Conservation (phyloP, 2,888 invertebrate species). For the Agrilus cyanescens region DNA sequence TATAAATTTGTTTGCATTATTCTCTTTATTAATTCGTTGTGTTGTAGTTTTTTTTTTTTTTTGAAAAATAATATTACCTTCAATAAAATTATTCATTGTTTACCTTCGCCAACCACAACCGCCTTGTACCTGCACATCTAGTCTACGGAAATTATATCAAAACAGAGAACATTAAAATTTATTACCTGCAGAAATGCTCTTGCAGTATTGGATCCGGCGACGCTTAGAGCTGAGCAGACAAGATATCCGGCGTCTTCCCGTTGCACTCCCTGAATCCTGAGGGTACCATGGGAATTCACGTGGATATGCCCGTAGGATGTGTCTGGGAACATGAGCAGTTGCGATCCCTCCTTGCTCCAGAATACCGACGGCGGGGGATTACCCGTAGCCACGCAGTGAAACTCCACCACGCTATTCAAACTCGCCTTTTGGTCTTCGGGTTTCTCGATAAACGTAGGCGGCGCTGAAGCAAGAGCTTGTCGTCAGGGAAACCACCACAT, state of each 20-base stretch:
- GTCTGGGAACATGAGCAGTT: conserved; percentile 72
- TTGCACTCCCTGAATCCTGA: conserved; percentile 55
- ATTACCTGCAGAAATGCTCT: conserved; percentile 74
- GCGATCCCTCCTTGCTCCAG: conserved; percentile 91
- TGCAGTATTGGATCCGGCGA: conserved; percentile 84
- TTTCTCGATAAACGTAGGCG: conserved; percentile 71
- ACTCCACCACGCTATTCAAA: conserved; percentile 73
- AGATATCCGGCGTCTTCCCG: conserved; percentile 62
- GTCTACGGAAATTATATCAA: not conserved
- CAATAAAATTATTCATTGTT: too few relatives aligned
- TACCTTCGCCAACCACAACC: not conserved
- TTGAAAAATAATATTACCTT: too few relatives aligned
- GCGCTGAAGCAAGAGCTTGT: conserved; percentile 47
- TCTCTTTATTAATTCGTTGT: too few relatives aligned
- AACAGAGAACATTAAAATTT: not conserved
- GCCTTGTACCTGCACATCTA: not conserved
- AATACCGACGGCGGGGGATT: conserved; percentile 87
- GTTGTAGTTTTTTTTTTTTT: too few relatives aligned
- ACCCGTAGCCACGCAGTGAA: conserved; percentile 85
- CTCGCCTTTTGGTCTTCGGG: conserved; percentile 82
- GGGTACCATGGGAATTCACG: conserved; percentile 54
- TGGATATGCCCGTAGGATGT: conserved; percentile 59
- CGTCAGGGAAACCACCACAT: too few relatives aligned
- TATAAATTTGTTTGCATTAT: too few relatives aligned
- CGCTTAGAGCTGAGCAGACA: conserved; percentile 89